A percentile compares a stretch with the other conserved stretches of the same genome.
phyloP scores from a whole-genome alignment of 1,140 invertebrate genomes.

The Helicorthomorpha holstii region DNA sequence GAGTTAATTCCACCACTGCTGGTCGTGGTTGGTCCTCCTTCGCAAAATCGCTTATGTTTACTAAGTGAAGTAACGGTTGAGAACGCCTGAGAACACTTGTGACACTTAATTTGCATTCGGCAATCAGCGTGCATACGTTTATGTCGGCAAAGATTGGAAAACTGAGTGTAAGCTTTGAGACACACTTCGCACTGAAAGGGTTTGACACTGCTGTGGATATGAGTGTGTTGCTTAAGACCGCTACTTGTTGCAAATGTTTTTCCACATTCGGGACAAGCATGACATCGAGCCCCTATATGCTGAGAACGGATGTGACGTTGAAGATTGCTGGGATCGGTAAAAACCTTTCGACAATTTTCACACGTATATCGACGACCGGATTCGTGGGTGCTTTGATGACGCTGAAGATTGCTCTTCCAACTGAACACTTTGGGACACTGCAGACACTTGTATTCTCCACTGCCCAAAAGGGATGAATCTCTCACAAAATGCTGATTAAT shows the following conservation, averaged over 20 bases:
- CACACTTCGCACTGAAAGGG: slow-evolving; percentile 88
- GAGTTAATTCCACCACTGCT: neutral
- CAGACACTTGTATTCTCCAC: slow-evolving; percentile 61
- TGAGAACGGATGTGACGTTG: slow-evolving; percentile 87
- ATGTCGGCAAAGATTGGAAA: slow-evolving; percentile 97
- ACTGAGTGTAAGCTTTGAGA: slow-evolving; percentile 93
- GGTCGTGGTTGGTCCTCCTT: slow-evolving; percentile 20
- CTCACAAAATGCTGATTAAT: slow-evolving; percentile 47
- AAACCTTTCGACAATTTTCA: slow-evolving; percentile 86
- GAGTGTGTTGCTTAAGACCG: slow-evolving; percentile 96
- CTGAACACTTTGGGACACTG: slow-evolving; percentile 65
- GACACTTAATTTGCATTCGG: slow-evolving; percentile 72
- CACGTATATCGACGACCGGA: slow-evolving; percentile 65
- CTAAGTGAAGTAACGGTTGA: slow-evolving; percentile 57
- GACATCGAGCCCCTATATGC: slow-evolving; percentile 78
- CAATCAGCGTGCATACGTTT: slow-evolving; percentile 95
- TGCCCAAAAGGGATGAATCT: neutral
- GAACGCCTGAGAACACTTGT: slow-evolving; percentile 80
- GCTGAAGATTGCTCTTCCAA: slow-evolving; percentile 58
- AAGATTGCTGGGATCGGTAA: slow-evolving; percentile 87
- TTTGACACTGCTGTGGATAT: slow-evolving; percentile 97
- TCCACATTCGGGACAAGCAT: slow-evolving; percentile 93
- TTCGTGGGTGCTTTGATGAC: slow-evolving; percentile 63
- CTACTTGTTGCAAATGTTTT: slow-evolving; percentile 96
- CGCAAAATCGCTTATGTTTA: slow-evolving; percentile 39